Conservation (phyloP, 2,797 vertebrate species). For the Ctenopoma kingsleyae region DNA sequence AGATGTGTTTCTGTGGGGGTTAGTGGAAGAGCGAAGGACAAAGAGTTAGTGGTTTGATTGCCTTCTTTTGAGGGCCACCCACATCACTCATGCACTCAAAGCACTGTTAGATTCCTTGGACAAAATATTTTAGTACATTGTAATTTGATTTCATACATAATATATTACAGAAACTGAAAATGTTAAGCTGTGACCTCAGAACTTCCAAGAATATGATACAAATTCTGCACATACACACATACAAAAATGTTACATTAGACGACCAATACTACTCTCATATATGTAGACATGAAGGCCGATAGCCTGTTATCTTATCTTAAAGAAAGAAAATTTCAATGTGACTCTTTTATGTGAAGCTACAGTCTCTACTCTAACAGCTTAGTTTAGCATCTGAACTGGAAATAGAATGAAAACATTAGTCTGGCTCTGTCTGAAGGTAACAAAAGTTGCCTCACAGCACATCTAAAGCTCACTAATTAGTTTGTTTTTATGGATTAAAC, state of each 20-base stretch:
- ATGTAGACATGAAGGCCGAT: background rate
- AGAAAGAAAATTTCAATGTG: background rate
- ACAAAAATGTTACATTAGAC: background rate
- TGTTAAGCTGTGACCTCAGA: background rate
- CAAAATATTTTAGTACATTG: background rate
- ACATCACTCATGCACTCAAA: conserved; percentile 10
- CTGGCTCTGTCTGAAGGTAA: background rate
- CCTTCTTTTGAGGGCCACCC: conserved; percentile 17
- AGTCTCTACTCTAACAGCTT: background rate
- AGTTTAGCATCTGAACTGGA: background rate
- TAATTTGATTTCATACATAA: background rate
- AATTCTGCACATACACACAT: background rate
- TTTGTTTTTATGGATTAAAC: background rate
- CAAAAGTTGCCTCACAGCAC: background rate
- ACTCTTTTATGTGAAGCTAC: background rate
- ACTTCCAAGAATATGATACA: background rate
- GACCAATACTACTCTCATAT: background rate
- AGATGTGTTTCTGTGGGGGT: conserved; percentile 38
- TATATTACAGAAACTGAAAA: background rate
- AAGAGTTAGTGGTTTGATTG: conserved; percentile 14
- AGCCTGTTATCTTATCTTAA: background rate
- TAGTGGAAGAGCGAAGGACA: conserved; percentile 21
- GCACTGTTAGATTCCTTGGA: background rate
- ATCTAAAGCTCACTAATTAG: background rate
- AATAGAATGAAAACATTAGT: background rate